These are phyloP conservation scores for Littorina saxatilis DNA, from an alignment of 1,140 invertebrate species.

Conservation along the genomic window DNA sequence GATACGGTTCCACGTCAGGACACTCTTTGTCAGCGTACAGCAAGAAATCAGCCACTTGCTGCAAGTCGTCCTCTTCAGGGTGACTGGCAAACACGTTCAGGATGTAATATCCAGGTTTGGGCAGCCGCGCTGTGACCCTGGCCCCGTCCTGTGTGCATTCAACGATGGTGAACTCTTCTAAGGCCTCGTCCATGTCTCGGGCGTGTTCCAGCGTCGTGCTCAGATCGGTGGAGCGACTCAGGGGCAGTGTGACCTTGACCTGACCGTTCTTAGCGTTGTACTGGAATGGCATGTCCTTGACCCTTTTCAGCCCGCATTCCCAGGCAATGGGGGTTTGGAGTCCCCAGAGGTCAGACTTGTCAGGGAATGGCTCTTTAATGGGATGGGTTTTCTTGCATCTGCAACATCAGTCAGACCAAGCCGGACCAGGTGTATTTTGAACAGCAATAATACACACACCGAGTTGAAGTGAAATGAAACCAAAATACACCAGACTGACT, in stretches of 20 bases:
- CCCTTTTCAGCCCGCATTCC: conserved; percentile 1
- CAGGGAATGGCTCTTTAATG: not conserved
- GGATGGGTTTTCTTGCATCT: too few relatives aligned
- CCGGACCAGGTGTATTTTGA: too few relatives aligned
- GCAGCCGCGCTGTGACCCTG: not conserved
- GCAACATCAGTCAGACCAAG: too few relatives aligned
- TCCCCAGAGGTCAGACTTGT: not conserved
- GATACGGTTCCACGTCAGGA: too few relatives aligned
- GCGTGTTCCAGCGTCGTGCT: not conserved
- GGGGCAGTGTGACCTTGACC: not conserved
- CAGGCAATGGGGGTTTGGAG: not conserved
- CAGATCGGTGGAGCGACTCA: not conserved
- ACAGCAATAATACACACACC: too few relatives aligned
- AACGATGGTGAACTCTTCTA: not conserved
- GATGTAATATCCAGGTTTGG: not conserved
- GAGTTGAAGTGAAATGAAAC: too few relatives aligned
- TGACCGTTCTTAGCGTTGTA: not conserved
- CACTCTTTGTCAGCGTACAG: not conserved
- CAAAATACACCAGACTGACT: too few relatives aligned
- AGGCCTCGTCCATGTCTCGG: not conserved
- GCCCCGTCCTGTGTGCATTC: not conserved
- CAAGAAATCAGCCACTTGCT: not conserved
- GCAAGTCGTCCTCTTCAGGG: not conserved
- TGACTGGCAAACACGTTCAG: not conserved
- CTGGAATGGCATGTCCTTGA: not conserved